phyloP scores from a whole-genome alignment of 2,797 vertebrate genomes.

The Spatula clypeata region DNA sequence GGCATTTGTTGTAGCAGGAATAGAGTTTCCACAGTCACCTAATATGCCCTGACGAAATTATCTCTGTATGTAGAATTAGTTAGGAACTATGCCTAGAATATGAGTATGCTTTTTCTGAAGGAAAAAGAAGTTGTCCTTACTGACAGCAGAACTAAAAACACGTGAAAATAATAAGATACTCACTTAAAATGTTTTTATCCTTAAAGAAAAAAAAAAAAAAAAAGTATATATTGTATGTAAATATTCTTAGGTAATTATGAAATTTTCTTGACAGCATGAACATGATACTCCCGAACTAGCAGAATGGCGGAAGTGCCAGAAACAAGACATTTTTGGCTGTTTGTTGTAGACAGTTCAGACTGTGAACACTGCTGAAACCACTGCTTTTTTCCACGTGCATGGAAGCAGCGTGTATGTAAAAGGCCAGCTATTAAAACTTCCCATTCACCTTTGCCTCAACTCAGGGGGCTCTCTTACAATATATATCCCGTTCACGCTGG shows the following conservation, averaged over 20 bases:
- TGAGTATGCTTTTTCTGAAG: background rate
- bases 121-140: background rate
- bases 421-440: rapidly evolving
- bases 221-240: too few species aligned
- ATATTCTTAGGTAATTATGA: background rate
- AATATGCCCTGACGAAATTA: conserved; percentile 25
- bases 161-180: background rate
- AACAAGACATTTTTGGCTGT: background rate
- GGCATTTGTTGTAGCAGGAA: conserved; percentile 38
- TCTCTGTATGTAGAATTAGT: conserved; percentile 1
- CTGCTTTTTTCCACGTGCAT: rapidly evolving
- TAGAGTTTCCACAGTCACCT: conserved; percentile 37
- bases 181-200: background rate
- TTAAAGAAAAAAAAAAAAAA: background rate
- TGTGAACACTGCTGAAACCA: background rate
- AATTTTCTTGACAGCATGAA: background rate
- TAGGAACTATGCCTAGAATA: background rate
- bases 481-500: background rate
- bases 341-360: background rate
- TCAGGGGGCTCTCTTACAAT: background rate
- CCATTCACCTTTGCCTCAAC: background rate
- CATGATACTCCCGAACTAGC: background rate
- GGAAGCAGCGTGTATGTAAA: rapidly evolving
- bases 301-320: background rate
- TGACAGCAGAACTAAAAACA: background rate